Evolutionary conservation across 1,140 invertebrate species (phyloP).

Genomic region (Drosophila auraria): DNA sequence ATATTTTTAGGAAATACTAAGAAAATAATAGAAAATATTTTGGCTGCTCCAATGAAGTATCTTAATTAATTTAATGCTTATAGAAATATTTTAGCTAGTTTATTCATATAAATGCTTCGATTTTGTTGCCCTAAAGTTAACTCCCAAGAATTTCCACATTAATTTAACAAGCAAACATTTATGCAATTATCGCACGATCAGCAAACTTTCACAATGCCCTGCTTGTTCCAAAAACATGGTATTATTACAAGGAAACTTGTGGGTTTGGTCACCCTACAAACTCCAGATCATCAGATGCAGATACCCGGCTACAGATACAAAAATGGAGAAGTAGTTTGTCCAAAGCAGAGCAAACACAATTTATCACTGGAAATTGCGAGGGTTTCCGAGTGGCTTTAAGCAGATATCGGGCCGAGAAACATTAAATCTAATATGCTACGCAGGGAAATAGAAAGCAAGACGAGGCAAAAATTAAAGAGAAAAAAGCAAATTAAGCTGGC

Average conservation of each 20-base stretch:
- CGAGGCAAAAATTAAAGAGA: slow-evolving; percentile 28
- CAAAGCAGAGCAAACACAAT: slow-evolving; percentile 17
- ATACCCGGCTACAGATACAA: slow-evolving; percentile 5
- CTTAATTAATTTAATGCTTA: too few species aligned
- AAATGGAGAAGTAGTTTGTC: slow-evolving; percentile 29
- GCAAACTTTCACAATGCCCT: slow-evolving; percentile 34
- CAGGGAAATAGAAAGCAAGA: slow-evolving; percentile 48
- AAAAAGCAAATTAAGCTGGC: slow-evolving; percentile 35
- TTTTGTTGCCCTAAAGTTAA: slow-evolving; percentile 4
- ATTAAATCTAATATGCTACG: slow-evolving; percentile 54
- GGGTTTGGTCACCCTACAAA: slow-evolving; percentile 9
- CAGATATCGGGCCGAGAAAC: slow-evolving; percentile 29
- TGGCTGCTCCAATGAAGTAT: too few species aligned
- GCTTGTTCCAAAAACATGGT: slow-evolving; percentile 5
- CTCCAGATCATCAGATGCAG: slow-evolving; percentile 15
- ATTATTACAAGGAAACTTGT: slow-evolving; percentile 33
- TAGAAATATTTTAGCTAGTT: not conserved
- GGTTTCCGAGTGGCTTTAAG: slow-evolving; percentile 4
- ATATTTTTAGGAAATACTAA: too few species aligned
- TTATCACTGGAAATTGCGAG: slow-evolving; percentile 21
- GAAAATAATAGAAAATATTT: too few species aligned
- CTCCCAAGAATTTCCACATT: slow-evolving; percentile 7
- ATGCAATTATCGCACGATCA: slow-evolving; percentile 38
- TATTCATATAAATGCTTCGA: not conserved
- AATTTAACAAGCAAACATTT: slow-evolving; percentile 15